Base-by-base conservation (phyloP, 1,140 invertebrate species). In the Tetragonula clypearis region DNA sequence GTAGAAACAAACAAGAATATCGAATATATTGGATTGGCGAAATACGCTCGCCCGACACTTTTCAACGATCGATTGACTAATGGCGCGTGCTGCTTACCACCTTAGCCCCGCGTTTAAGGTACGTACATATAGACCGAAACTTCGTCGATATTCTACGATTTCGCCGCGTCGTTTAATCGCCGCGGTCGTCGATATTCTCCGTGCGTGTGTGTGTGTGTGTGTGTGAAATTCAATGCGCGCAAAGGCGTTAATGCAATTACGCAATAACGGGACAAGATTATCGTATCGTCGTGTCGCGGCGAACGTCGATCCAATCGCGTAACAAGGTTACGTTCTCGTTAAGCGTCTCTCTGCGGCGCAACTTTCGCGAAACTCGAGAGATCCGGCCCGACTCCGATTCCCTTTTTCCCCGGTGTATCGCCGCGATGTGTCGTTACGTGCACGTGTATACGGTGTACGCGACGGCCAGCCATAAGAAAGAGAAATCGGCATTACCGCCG, bases 221-320 rank as follows among this genome's bases (percentile, higher is more conserved):
- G 26, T 35, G 68, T 12, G 76, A 79, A 72, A 84, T 73, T 79
- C 76, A 56, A 84, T 79, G 56, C 76, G 66, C 55, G 76, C 68
- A 60, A 84, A 84, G 35, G 76, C 77, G 82, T 84, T 79, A 79
- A 84, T 65, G 68, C 82, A 65, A 79, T 84, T 84, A 79, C 58
- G 77, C 77, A 72, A 84, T 79, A 84, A 84, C 82, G 77, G 76
- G 68, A 84, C 76, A 84, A 84, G 82, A 84, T 84, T 84, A 84
- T 84, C 76, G 77, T 84, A 73, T 84, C 76, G 82, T 30, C 66
- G 82, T 79, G 76, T 73, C 76, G 82, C 56, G 58, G 76, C 77
- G 77, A 84, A 84, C 82, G 82, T 84, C 82, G 82, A 79, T 79
- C 82, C 76, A 60, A 79, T 79, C 82, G 76, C 68, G 66, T 84